These are phyloP conservation scores for Myotis daubentonii DNA, from an alignment of 2,797 vertebrate genomes.

Conservation along the genomic window DNA sequence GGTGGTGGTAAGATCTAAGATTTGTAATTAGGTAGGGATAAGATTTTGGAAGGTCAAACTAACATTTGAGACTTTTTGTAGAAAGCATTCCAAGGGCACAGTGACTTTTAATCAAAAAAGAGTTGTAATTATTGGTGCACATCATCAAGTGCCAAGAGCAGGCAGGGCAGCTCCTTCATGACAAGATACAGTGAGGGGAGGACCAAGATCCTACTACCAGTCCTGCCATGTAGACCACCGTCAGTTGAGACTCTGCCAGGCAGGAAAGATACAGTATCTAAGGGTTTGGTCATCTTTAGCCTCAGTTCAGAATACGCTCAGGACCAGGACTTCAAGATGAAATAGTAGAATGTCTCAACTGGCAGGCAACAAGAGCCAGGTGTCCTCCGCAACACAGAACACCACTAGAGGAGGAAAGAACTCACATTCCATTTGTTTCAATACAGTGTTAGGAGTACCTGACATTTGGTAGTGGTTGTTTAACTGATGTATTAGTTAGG, in stretches of 20 bases:
- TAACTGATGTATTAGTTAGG: background rate
- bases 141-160: background rate
- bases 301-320: background rate
- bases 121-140: background rate
- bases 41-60: background rate
- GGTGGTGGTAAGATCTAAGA: background rate
- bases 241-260: background rate
- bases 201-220: background rate
- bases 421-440: background rate
- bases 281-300: background rate
- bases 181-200: background rate
- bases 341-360: background rate
- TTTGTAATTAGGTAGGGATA: background rate
- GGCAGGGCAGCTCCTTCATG: background rate
- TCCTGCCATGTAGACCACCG: background rate
- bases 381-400: background rate
- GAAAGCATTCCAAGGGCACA: background rate
- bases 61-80: background rate
- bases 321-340: background rate
- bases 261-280: background rate
- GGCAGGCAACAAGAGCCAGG: background rate
- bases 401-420: background rate
- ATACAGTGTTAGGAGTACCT: background rate
- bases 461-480: background rate
- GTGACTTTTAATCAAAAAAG: background rate